Evolutionary conservation across 2,113 vertebrate genomes (phyloP), one percentile per base, ranked within the genome.

Genomic region (Lethenteron camtschaticum): DNA sequence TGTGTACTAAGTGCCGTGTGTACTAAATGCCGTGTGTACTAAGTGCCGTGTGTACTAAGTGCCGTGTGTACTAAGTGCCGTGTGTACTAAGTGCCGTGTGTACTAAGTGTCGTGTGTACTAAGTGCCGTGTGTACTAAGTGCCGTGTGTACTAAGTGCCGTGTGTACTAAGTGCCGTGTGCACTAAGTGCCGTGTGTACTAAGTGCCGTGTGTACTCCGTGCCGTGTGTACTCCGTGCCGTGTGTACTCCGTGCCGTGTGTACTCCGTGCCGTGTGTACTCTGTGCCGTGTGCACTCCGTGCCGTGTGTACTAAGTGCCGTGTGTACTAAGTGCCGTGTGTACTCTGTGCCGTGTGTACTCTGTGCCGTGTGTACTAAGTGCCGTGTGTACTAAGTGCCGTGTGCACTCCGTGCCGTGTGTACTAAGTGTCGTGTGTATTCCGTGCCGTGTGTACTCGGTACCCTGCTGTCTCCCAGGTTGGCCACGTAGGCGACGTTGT

Each of bases 381-480:
- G n/a, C n/a, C n/a, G n/a, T n/a, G n/a, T n/a, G n/a, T n/a, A n/a
- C n/a, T n/a, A n/a, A n/a, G n/a, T n/a, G n/a, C n/a, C n/a, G n/a
- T n/a, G n/a, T 20, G 20, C 1, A 20, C 20, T 24, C 3, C 3
- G 24, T 24, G 24, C 24, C 24, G n/a, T n/a, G n/a, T n/a, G n/a
- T n/a, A n/a, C n/a, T n/a, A n/a, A n/a, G n/a, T n/a, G n/a, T n/a
- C n/a, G n/a, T n/a, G n/a, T n/a, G n/a, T n/a, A n/a, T n/a, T n/a
- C n/a, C n/a, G n/a, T n/a, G n/a, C n/a, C n/a, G 24, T 24, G n/a
- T 56, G 41, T 11, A 57, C 56, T 69, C 69, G 81, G 75, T 81
- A 96, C 94, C n/a, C 88, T 82, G 81, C 94, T 95, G 78, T 97
- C 94, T 68, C 94, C 94, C 0, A 97, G 86, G 74, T 90, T 97